Conservation (phyloP, 2,888 invertebrate species). For the Dusona sp. region DNA sequence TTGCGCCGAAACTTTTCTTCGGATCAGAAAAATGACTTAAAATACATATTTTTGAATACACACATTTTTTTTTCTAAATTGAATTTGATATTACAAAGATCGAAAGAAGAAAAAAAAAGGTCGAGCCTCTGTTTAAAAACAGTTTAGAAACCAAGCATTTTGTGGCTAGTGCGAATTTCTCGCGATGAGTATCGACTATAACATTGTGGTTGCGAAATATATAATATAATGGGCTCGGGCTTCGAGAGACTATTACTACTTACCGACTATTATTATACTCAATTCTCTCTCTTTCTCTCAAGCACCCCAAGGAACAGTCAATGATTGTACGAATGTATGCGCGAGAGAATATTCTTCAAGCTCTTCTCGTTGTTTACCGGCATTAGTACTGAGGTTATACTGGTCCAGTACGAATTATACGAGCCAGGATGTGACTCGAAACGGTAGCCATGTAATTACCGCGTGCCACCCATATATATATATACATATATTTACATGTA, state of each 20-base stretch:
- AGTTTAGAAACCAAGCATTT: not conserved
- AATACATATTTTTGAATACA: too few species aligned
- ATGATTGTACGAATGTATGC: conserved; percentile 59
- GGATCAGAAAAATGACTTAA: not conserved
- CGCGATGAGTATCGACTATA: conserved; percentile 26
- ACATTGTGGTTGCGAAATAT: conserved; percentile 47
- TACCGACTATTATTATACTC: conserved; percentile 62
- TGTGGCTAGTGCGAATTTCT: conserved; percentile 6
- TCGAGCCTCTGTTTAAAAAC: conserved; percentile 9
- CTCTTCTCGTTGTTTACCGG: conserved; percentile 42
- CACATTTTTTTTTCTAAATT: too few species aligned
- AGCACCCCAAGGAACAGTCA: conserved; percentile 48
- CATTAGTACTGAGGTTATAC: conserved; percentile 40
- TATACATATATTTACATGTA: conserved; percentile 1
- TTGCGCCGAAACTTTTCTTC: too few species aligned
- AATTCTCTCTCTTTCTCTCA: conserved; percentile 19
- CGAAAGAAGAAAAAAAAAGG: not conserved
- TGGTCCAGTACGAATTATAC: conserved; percentile 56
- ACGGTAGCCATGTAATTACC: conserved; percentile 68
- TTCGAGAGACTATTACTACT: conserved; percentile 47
- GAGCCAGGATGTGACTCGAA: conserved; percentile 67
- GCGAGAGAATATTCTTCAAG: conserved; percentile 52
- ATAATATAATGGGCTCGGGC: conserved; percentile 6
- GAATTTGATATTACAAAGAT: not conserved
- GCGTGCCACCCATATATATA: conserved; percentile 57